Evolutionary conservation across 2,797 vertebrate species (phyloP), one percentile per base, ranked within the genome.

Genomic region (Parauchenoglanis punctatus): DNA sequence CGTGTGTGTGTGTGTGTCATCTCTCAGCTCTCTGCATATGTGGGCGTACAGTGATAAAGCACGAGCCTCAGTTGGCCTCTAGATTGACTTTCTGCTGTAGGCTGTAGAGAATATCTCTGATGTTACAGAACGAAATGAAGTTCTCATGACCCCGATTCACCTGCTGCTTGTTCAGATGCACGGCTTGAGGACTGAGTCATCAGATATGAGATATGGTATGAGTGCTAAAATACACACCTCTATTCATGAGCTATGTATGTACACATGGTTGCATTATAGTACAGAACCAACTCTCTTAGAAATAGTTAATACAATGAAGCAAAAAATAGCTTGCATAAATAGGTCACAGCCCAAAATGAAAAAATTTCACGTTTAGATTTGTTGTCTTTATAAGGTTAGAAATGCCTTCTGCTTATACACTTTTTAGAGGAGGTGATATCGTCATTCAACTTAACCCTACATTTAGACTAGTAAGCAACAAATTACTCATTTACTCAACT

Each of bases 31-130:
- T 80, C 65, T 83, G 78, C 65, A 83, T 80, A 86, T 84, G 86
- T 87, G 77, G 84, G 84, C 65, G 83, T 83, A 31, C 49, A 52
- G 76, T 86, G 86, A 84, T 84, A 86, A 86, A 76, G 78, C 72
- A 67, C 17, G 61, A 88, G 68, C 72, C 88, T 91, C 85, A 31
- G 86, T 85, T 85, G 87, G 88, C 84, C 25, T 87, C 80, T 84
- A 87, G 90, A 89, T 81, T 91, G 85, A 84, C 85, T 90, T 86
- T 87, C 85, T 89, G 87, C 92, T 93, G 91, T 90, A 90, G 91
- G 90, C 84, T 89, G 81, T 83, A 89, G 49, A 84, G 85, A 90
- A 91, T 88, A 90, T 90, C 87, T 88, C 87, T 89, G 84, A 90
- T 89, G 88, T 89, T 87, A 85, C 61, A 61, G 75, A 87, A 81